Conservation (phyloP, 2,888 invertebrate species). For the Calliscelio sp. region DNA sequence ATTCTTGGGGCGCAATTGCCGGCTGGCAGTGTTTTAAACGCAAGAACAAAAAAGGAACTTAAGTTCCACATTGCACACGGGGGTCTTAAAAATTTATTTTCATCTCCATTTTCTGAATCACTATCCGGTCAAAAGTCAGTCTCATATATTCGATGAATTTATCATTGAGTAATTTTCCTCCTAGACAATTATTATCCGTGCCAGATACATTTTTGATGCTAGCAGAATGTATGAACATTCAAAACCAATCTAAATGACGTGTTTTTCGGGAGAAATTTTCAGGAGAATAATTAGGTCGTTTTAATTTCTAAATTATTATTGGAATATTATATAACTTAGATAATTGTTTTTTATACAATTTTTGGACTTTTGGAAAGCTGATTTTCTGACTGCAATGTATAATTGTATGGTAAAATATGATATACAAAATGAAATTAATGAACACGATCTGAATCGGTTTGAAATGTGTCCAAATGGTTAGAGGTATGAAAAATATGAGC, state of each 20-base stretch:
- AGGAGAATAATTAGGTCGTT: no score
- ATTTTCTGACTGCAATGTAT: no score
- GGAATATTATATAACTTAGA: no score
- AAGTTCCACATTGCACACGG: neutral
- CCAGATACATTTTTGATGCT: neutral
- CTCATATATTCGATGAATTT: conserved; percentile 20
- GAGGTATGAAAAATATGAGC: conserved; percentile 75
- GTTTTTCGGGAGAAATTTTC: no score
- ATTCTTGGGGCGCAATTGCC: conserved; percentile 1
- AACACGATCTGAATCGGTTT: conserved; percentile 17
- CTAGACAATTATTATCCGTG: neutral
- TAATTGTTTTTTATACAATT: no score
- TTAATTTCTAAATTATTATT: no score
- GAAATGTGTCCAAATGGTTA: conserved; percentile 75
- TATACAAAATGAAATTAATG: no score
- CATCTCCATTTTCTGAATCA: conserved; percentile 28
- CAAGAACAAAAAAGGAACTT: neutral
- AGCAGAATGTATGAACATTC: no score
- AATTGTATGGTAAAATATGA: no score
- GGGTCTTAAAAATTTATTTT: conserved; percentile 4
- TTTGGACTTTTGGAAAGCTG: no score
- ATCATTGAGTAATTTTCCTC: conserved; percentile 17
- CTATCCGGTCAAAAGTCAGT: neutral
- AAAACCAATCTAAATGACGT: no score
- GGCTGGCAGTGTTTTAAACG: neutral